Conservation (phyloP, 2,888 invertebrate genomes). For the Craniophora ligustri region DNA sequence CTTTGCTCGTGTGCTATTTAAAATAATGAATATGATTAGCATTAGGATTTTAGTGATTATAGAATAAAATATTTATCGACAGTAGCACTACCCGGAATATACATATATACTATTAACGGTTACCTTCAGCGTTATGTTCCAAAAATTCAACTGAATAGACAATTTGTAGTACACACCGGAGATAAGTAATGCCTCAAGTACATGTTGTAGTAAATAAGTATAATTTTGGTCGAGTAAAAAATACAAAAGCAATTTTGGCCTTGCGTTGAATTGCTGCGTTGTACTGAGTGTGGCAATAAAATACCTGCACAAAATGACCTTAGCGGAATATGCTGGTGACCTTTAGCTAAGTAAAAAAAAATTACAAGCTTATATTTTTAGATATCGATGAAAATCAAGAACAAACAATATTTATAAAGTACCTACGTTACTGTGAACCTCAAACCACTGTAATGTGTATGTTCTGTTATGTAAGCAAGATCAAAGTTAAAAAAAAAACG, state of each 20-base stretch:
- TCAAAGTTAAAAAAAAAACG: too few species aligned
- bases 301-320: constrained; percentile 83
- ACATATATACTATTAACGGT: too few species aligned
- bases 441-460: too few species aligned
- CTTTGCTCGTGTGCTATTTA: constrained; percentile 19
- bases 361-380: constrained; percentile 71
- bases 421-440: too few species aligned
- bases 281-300: constrained; percentile 80
- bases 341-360: constrained; percentile 76
- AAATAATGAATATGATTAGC: constrained; percentile 40
- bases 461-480: too few species aligned
- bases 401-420: too few species aligned
- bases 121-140: constrained; percentile 20
- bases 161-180: constrained; percentile 40
- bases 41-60: constrained; percentile 43
- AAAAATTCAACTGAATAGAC: constrained; percentile 25
- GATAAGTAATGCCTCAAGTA: constrained; percentile 53
- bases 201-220: constrained; percentile 63
- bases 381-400: constrained; percentile 56
- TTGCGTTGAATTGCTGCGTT: constrained; percentile 81
- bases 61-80: constrained; percentile 41
- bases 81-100: constrained; percentile 21
- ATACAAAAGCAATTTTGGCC: constrained; percentile 79
- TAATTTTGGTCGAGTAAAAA: constrained; percentile 68
- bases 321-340: constrained; percentile 80